A percentile compares a stretch with the other conserved stretches of the same genome.
phyloP scores from a whole-genome alignment of 2,113 vertebrate species.

The Gorilla gorilla region DNA sequence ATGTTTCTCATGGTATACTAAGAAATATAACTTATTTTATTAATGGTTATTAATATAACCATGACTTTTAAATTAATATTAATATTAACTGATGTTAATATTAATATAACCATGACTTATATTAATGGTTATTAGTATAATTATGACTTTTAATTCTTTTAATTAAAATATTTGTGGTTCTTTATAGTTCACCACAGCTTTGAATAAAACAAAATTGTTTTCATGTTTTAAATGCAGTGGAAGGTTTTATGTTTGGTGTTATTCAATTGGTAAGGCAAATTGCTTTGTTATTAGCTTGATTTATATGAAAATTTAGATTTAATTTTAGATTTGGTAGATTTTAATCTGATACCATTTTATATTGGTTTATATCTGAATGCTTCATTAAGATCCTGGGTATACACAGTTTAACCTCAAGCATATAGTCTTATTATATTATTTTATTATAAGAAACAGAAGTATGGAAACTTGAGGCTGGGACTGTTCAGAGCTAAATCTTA shows the following conservation, averaged over 20 bases:
- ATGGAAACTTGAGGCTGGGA: conserved; percentile 48
- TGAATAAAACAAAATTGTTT: conserved; percentile 11
- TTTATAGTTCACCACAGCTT: neutral
- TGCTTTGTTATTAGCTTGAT: neutral
- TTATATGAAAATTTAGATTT: neutral
- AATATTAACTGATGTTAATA: no score
- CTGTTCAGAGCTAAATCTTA: conserved; percentile 57
- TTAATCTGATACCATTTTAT: conserved; percentile 10
- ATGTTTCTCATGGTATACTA: neutral
- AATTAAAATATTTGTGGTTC: neutral
- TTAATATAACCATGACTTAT: no score
- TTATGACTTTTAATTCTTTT: neutral
- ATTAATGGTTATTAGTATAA: no score
- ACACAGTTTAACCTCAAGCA: conserved; percentile 8
- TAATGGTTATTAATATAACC: no score
- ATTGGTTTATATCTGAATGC: neutral
- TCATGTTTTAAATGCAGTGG: neutral
- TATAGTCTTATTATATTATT: neutral
- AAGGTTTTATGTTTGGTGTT: neutral
- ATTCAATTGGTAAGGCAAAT: neutral
- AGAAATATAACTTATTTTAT: conserved; percentile 11
- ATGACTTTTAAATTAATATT: no score
- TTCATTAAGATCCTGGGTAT: neutral
- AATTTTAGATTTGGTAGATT: conserved; percentile 41
- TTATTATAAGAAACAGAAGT: conserved; percentile 21